Conservation (phyloP, 1,140 invertebrate genomes). For the Drosophila willistoni region DNA sequence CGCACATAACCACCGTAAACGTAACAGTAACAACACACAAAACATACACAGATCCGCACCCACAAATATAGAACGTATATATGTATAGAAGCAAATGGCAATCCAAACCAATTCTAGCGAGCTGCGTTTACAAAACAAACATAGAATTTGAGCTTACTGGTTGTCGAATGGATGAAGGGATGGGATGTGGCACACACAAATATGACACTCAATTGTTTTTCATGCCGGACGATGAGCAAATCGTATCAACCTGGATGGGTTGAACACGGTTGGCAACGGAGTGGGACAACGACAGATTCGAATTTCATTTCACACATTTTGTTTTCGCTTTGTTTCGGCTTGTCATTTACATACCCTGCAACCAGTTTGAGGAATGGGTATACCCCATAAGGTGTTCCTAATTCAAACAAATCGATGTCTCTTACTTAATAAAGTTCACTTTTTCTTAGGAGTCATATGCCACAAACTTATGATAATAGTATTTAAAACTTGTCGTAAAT, state of each 20-base stretch:
- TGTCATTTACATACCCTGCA: constrained; percentile 26
- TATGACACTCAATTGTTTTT: constrained; percentile 77
- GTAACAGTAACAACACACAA: not conserved
- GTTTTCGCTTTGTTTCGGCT: constrained; percentile 41
- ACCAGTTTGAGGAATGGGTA: not conserved
- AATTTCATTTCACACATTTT: constrained; percentile 76
- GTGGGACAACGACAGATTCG: constrained; percentile 42
- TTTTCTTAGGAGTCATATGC: too few relatives aligned
- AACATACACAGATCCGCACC: constrained; percentile 1
- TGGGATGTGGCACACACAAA: constrained; percentile 53
- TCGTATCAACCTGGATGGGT: constrained; percentile 40
- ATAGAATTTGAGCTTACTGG: constrained; percentile 30
- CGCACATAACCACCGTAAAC: constrained; percentile 42
- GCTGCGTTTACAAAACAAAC: constrained; percentile 60
- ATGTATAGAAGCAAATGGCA: not conserved
- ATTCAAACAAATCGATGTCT: too few relatives aligned
- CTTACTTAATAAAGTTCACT: too few relatives aligned
- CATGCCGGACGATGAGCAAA: constrained; percentile 45
- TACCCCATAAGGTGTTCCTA: too few relatives aligned
- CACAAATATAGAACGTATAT: not conserved
- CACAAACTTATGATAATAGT: too few relatives aligned
- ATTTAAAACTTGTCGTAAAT: too few relatives aligned
- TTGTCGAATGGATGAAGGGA: not conserved
- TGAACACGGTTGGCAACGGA: constrained; percentile 14
- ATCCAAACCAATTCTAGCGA: constrained; percentile 20